phyloP scores from a whole-genome alignment of 2,113 vertebrate species.

The Microcebus murinus region DNA sequence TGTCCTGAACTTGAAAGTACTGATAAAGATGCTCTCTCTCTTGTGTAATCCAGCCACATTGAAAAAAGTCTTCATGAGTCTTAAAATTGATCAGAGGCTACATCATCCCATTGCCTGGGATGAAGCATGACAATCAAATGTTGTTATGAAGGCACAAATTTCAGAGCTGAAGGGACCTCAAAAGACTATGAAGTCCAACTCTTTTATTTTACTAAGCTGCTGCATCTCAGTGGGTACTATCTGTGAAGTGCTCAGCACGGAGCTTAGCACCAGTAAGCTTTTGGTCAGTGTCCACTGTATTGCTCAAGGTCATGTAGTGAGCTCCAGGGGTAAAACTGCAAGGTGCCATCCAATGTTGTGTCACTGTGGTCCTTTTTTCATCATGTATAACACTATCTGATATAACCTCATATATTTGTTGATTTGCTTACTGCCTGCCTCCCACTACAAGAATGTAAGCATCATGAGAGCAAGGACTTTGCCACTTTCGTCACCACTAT shows the following conservation, averaged over 20 bases:
- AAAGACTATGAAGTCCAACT: not conserved
- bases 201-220: not conserved
- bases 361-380: not conserved
- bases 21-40: constrained; percentile 47
- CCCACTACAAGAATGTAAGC: not conserved
- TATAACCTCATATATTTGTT: not conserved
- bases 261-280: not conserved
- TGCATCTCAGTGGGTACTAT: not conserved
- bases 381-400: not conserved
- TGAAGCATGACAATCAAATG: not conserved
- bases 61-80: constrained; percentile 18
- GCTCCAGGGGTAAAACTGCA: not conserved
- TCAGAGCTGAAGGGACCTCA: not conserved
- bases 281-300: not conserved
- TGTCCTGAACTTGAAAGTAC: constrained; percentile 64
- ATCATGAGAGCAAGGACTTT: not conserved
- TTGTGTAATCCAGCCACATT: not conserved
- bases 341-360: not conserved
- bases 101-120: not conserved
- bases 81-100: constrained; percentile 21
- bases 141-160: not conserved
- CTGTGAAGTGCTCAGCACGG: not conserved
- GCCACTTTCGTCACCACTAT: not conserved
- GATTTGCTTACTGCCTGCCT: not conserved
- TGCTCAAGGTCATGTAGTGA: not conserved